Evolutionary conservation across 2,113 vertebrate species (phyloP).

Genomic region (Microtus richardsoni): DNA sequence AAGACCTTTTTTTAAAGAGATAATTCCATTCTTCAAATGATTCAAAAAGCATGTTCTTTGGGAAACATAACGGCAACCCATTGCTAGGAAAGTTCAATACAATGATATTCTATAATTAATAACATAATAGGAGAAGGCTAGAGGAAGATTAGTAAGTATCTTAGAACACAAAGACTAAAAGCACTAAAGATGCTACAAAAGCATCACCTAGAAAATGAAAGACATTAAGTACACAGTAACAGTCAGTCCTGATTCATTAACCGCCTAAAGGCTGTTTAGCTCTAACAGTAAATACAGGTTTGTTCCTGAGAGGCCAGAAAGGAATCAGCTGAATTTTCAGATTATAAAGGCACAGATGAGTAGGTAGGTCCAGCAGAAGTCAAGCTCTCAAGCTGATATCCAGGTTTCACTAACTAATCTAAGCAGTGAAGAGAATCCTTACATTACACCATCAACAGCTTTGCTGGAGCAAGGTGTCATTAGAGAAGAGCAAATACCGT

Average conservation of each 20-base stretch:
- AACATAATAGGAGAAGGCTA: neutral
- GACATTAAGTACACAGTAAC: constrained; percentile 17
- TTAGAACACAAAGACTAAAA: constrained; percentile 43
- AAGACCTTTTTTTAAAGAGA: neutral
- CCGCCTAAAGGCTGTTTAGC: constrained; percentile 36
- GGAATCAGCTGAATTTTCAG: neutral
- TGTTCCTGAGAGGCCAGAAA: constrained; percentile 50
- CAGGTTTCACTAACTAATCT: constrained; percentile 48
- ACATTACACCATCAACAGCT: constrained; percentile 44
- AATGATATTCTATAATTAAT: neutral
- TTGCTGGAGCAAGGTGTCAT: constrained; percentile 55
- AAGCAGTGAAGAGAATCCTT: constrained; percentile 64
- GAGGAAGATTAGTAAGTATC: constrained; percentile 37
- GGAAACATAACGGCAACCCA: neutral
- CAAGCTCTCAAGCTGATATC: constrained; percentile 43
- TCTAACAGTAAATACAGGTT: constrained; percentile 18
- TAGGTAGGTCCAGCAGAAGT: neutral
- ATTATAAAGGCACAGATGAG: constrained; percentile 14
- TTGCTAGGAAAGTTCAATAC: neutral
- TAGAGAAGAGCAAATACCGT: constrained; percentile 60
- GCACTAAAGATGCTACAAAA: constrained; percentile 9
- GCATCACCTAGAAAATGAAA: constrained; percentile 50
- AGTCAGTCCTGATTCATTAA: constrained; percentile 39
- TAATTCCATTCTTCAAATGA: constrained; percentile 30
- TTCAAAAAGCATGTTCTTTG: constrained; percentile 20